A percentile compares a stretch with the other conserved stretches of the same genome.
phyloP scores from a whole-genome alignment of 2,888 invertebrate species.

The Agrochola circellaris region DNA sequence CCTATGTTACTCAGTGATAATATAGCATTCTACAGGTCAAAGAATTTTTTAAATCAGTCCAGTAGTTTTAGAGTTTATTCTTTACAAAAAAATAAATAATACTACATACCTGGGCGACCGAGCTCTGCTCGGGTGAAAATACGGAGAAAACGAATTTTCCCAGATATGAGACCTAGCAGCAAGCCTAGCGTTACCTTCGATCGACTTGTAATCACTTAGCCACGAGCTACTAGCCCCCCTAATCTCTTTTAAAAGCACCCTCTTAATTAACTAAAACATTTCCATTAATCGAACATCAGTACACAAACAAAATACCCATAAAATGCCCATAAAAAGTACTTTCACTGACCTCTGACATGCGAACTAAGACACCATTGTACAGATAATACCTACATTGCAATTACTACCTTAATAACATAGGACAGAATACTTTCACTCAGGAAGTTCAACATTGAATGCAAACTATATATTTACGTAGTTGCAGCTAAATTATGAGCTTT shows the following conservation, averaged over 20 bases:
- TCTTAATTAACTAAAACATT: constrained; percentile 2
- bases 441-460: constrained; percentile 22
- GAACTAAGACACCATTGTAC: constrained; percentile 49
- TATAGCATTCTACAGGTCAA: too few species aligned
- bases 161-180: too few species aligned
- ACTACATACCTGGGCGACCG: too few species aligned
- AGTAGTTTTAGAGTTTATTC: too few species aligned
- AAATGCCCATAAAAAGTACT: constrained; percentile 49
- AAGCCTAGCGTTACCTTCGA: too few species aligned
- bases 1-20: too few species aligned
- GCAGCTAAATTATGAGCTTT: constrained; percentile 2
- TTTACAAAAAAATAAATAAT: too few species aligned
- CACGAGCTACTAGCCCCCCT: not conserved
- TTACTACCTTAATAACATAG: constrained; percentile 38
- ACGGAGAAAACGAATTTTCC: too few species aligned
- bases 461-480: not conserved
- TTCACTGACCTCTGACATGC: constrained; percentile 57
- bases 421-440: constrained; percentile 40
- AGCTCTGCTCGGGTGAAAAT: too few species aligned
- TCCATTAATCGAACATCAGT: not conserved
- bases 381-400: constrained; percentile 16
- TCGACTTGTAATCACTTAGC: too few species aligned
- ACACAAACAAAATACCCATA: constrained; percentile 10
- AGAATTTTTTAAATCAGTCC: too few species aligned
- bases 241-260: not conserved